Evolutionary conservation across 2,888 invertebrate species (phyloP).

Genomic region (Rhamnusium bicolor): DNA sequence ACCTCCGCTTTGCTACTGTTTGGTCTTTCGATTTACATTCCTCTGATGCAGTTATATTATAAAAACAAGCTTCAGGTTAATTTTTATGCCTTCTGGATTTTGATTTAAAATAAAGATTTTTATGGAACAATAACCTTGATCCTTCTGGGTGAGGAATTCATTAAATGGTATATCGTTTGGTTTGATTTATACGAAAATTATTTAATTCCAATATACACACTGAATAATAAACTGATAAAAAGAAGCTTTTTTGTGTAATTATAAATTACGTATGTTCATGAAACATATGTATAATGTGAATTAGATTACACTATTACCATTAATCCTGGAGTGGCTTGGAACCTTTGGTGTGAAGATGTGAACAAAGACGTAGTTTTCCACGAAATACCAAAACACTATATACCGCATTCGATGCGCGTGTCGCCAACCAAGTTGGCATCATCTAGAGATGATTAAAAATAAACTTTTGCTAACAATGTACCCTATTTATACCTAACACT

Average conservation of each 20-base stretch:
- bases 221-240: not conserved
- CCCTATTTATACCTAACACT: too few relatives aligned
- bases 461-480: too few relatives aligned
- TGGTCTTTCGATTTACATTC: conserved; percentile 68
- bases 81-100: conserved; percentile 50
- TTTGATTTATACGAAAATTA: not conserved
- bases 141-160: conserved; percentile 1
- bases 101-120: conserved; percentile 50
- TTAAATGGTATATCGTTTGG: not conserved
- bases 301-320: too few relatives aligned
- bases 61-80: conserved; percentile 57
- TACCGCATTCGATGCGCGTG: too few relatives aligned
- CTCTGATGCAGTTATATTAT: conserved; percentile 64
- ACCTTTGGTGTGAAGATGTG: too few relatives aligned
- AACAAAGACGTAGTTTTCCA: too few relatives aligned
- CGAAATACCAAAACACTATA: too few relatives aligned
- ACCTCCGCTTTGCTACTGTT: conserved; percentile 68
- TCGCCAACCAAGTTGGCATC: too few relatives aligned
- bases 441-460: too few relatives aligned
- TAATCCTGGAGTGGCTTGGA: too few relatives aligned
- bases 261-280: too few relatives aligned
- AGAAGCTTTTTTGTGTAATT: not conserved
- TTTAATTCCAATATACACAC: not conserved
- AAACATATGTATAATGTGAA: too few relatives aligned
- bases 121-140: conserved; percentile 4